These are phyloP conservation scores for roundworm (Caenorhabditis elegans) DNA, from an alignment of 1,140 invertebrate species.

Conservation along the genomic window WBcel235 BX284604.4:10664501-10665000, in stretches of 20 bases:
- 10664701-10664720: not conserved
- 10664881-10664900: not conserved
- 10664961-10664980: not conserved
- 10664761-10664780: not conserved
- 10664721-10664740: slow-evolving; percentile 17
- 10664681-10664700: not conserved
- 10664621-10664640: not conserved
- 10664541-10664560: not conserved
- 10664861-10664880: not conserved
- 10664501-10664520: not conserved
- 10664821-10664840: not conserved
- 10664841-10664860: not conserved
- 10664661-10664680: not conserved
- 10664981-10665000: not conserved
- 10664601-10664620: not conserved
- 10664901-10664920: not conserved
- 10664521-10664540: not conserved
- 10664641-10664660: not conserved
- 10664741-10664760: not conserved
- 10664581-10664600: not conserved
- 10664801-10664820: slow-evolving; percentile 7
- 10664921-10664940: too few relatives aligned
- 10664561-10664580: not conserved
- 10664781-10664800: not conserved
- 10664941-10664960: too few relatives aligned